Conservation (phyloP, 2,113 vertebrate genomes). For the Promerops cafer region DNA sequence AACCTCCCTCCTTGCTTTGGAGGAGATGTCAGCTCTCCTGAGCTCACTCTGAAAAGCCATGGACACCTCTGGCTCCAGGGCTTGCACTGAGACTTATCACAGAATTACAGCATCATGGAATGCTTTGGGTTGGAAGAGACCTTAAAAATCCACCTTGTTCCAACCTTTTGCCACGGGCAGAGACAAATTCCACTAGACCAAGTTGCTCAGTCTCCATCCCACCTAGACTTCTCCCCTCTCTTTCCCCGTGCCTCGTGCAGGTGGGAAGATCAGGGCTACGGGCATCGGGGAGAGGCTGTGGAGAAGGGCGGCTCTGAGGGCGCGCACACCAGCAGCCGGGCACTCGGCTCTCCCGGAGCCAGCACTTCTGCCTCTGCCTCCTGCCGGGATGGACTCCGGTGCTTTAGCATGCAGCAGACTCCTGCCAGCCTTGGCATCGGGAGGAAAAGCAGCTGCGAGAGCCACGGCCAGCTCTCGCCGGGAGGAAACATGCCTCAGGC, state of each 20-base stretch:
- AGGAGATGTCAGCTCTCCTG: fast-evolving
- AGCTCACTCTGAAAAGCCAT: neutral
- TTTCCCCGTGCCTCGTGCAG: fast-evolving
- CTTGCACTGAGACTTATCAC: fast-evolving
- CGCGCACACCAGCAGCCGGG: neutral
- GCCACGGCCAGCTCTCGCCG: neutral
- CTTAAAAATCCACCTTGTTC: neutral
- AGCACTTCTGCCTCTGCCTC: neutral
- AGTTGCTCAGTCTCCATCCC: neutral
- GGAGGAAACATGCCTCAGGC: neutral
- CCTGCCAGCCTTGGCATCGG: neutral
- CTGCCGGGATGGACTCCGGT: neutral
- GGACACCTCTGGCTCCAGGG: neutral
- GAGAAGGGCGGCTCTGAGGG: neutral
- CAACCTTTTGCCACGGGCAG: neutral
- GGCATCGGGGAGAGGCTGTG: fast-evolving
- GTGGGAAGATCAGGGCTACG: neutral
- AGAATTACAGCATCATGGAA: neutral
- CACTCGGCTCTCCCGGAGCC: neutral
- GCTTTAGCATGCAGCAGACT: neutral
- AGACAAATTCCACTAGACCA: neutral
- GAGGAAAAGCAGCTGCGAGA: neutral
- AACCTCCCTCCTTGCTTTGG: neutral
- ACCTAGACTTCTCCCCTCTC: neutral
- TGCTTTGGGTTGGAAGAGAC: neutral